Base-by-base conservation (phyloP, 1,140 invertebrate genomes). In the Bacillus rossius region DNA sequence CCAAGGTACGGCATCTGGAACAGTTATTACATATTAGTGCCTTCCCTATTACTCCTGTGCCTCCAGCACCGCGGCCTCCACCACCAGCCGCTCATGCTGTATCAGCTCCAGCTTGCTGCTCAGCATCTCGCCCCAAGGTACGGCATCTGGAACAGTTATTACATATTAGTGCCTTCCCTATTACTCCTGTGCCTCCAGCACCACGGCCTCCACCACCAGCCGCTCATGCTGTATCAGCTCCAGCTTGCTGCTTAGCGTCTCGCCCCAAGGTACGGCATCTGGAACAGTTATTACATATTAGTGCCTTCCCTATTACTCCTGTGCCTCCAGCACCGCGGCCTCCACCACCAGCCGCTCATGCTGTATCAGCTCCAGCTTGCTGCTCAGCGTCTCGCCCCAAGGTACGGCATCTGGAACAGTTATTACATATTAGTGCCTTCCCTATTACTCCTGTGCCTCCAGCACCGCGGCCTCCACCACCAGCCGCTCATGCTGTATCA, bases 91-190 rank as follows among this genome's bases (percentile, higher is more conserved):
- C 55, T 69, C 69, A 2, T 63, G 60, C 3, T 66, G 56, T 5
- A 73, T 61, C 17, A 60, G 55, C 7, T 60, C 59, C 4, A 73
- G 64, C 50, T 73, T 73, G 37, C 71, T 68, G 54, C 67, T 61
- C 10, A 73, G 61, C 58, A 69, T 71, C 19, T 41, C 63, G n/a
- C 62, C 49, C 16, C 26, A n/a, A n/a, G n/a, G n/a, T n/a, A n/a
- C n/a, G n/a, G n/a, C n/a, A n/a, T n/a, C n/a, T n/a, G n/a, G n/a
- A n/a, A n/a, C n/a, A n/a, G n/a, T n/a, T n/a, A n/a, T n/a, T n/a
- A n/a, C n/a, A n/a, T n/a, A n/a, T n/a, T n/a, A 38, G 0, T 66
- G 57, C 40, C 67, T 55, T 40, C 56, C 50, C 45, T 71, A 67
- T 37, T 69, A 70, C 49, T 70, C 71, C 45, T 66, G 61, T 1